Percentiles rank a stretch among this genome's conserved stretches.
These are phyloP conservation scores for Tribolium madens DNA, from an alignment of 1,140 invertebrate species.

Conservation along the genomic window DNA sequence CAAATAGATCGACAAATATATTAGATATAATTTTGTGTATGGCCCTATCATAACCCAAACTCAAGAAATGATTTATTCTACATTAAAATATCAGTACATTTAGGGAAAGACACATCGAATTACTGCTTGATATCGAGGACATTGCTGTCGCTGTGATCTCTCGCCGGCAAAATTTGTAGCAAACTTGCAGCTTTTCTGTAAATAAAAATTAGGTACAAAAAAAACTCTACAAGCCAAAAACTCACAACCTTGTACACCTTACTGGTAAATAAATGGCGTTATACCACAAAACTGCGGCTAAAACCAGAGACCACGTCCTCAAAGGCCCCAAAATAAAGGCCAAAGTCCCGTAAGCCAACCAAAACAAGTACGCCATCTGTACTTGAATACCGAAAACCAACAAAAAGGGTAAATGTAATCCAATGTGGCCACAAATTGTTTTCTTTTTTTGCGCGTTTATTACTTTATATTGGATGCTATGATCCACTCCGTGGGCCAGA, in stretches of 20 bases:
- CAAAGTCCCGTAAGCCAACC: slow-evolving; percentile 83
- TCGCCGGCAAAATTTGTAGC: slow-evolving; percentile 29
- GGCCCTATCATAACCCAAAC: not conserved
- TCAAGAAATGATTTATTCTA: not conserved
- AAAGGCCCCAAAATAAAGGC: slow-evolving; percentile 84
- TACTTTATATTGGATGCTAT: slow-evolving; percentile 62
- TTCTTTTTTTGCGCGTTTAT: slow-evolving; percentile 8
- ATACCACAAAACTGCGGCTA: slow-evolving; percentile 77
- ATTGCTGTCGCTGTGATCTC: not conserved
- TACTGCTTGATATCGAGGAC: not conserved
- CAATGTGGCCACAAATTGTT: slow-evolving; percentile 52
- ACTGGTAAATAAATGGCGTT: slow-evolving; percentile 68
- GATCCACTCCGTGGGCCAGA: slow-evolving; percentile 69
- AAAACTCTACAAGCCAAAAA: not conserved
- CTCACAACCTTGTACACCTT: slow-evolving; percentile 67
- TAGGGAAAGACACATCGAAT: not conserved
- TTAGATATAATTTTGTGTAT: not conserved
- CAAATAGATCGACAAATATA: not conserved
- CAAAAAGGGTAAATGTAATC: slow-evolving; percentile 69
- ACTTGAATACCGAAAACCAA: slow-evolving; percentile 76
- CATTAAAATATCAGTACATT: slow-evolving; percentile 8
- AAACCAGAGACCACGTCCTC: slow-evolving; percentile 81
- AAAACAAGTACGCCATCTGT: slow-evolving; percentile 82
- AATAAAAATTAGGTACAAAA: slow-evolving; percentile 20
- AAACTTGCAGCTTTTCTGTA: slow-evolving; percentile 52